Base-by-base conservation (phyloP, 2,888 invertebrate species). In the Eretmocerus hayati region DNA sequence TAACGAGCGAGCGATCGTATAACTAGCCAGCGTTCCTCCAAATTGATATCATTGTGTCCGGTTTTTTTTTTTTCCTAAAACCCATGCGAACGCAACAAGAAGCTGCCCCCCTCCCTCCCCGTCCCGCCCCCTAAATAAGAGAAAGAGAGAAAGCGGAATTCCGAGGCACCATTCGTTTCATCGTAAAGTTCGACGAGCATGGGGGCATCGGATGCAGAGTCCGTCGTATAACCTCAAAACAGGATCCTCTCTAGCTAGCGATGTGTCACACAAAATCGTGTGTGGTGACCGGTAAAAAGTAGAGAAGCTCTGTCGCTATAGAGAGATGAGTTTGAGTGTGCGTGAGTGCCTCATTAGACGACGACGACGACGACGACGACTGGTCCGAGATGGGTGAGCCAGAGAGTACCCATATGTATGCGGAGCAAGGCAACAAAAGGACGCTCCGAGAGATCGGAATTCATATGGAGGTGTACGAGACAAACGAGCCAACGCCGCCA, bases 321-420 rank as follows among this genome's bases (percentile, higher is more conserved):
- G n/a, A n/a, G n/a, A n/a, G n/a, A n/a, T n/a, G n/a, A n/a, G n/a
- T n/a, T n/a, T n/a, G n/a, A n/a, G n/a, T n/a, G n/a, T n/a, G n/a
- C n/a, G n/a, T n/a, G n/a, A n/a, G n/a, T n/a, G 46, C 48, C 48
- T 51, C 54, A 54, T 54, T 54, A 53, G 48, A 51, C n/a, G n/a
- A n/a, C n/a, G n/a, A 30, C 31, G 15, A 13, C 20, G 30, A 32
- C 32, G 52, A 44, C 41, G 35, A 22, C 51, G 54, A 56, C 59
- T 56, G 57, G 53, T 48, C 5, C 9, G 33, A 33, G 33, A 13
- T 13, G n/a, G 30, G 30, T 13, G 39, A 53, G 51, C 58, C 44
- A 52, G 50, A 55, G 59, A 59, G 56, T 60, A 58, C 46, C 58
- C 60, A 46, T 54, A 53, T 46, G 52, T 47, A 53, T 49, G 48